Percentiles rank a stretch among this genome's conserved stretches.
phyloP scores from a whole-genome alignment of 2,888 invertebrate species.

The Nymphalis c-album region DNA sequence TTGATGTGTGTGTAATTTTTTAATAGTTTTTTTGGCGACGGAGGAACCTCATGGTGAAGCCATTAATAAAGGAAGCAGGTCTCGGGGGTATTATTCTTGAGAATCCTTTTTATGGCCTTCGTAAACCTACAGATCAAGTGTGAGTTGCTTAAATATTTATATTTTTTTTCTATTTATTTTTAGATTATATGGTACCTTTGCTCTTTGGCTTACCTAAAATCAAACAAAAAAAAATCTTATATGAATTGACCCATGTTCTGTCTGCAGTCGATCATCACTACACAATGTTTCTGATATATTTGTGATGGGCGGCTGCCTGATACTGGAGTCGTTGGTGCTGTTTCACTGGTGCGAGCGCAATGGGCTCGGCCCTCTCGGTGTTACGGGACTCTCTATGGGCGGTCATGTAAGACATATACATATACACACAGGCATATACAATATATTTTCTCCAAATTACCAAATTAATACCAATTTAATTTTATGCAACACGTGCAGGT shows the following conservation, averaged over 20 bases:
- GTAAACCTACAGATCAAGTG: constrained; percentile 94
- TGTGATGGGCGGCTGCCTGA: constrained; percentile 98
- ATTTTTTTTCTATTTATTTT: background rate
- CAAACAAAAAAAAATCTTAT: background rate
- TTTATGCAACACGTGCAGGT: too few species aligned
- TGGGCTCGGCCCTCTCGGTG: constrained; percentile 95
- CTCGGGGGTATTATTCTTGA: constrained; percentile 97
- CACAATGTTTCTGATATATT: constrained; percentile 98
- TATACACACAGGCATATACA: too few species aligned
- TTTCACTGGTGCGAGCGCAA: constrained; percentile 96
- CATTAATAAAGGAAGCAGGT: constrained; percentile 92
- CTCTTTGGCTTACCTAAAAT: too few species aligned
- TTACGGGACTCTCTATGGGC: constrained; percentile 98
- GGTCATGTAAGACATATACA: constrained; percentile 90
- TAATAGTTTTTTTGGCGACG: constrained; percentile 93
- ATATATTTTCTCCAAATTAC: background rate
- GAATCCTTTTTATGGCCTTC: constrained; percentile 96
- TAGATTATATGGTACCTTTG: too few species aligned
- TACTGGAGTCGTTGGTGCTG: constrained; percentile 94
- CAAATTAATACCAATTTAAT: too few species aligned
- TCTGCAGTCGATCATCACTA: constrained; percentile 90
- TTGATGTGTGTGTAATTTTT: background rate
- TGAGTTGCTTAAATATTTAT: constrained; percentile 63
- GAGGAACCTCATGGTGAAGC: constrained; percentile 93
- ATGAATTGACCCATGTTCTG: background rate